Evolutionary conservation across 2,888 invertebrate species (phyloP), one percentile per base, ranked within the genome.

Genomic region (Harpagoxenus sublaevis): DNA sequence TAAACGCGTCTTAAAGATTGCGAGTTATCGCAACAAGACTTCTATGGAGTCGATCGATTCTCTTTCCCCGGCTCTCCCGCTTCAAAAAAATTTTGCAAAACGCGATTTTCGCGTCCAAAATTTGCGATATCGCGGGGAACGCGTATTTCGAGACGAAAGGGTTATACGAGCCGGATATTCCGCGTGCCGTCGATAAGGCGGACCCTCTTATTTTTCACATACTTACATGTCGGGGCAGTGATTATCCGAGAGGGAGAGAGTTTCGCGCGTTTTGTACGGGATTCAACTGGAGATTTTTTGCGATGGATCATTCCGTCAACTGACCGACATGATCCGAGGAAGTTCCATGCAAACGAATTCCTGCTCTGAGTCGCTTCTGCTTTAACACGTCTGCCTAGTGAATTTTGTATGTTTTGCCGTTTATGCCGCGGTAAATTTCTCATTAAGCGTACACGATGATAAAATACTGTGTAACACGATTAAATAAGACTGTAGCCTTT

Each of bases 281-380:
- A 23, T 23, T 23, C 23, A 23, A 23, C 23, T 23, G 23, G 23
- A 23, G 23, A 23, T 23, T 23, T 23, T 48, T 88, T 88, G 88
- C 88, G 86, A 86, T 55, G 70, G 84, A 87, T 85, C 77, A 87
- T 88, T 83, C 42, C 83, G 39, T 35, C 70, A 74, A 77, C 79
- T 84, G 60, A 77, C 70, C 75, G 8, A 73, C 18, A 6, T 6
- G 35, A 35, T 35, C 3, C 5, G 63, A 63, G 10, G 62, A 63
- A 31, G 8, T 18, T 60, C 31, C 18, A 18, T 60, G 31, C 28
- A 60, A 62, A 62, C 60, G 9, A 9, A 62, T 35, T 35, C 6
- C 35, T 35, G 0, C n/a, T 1, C 39, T 10, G 10, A 68, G 18
- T 48, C 15, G n/a, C 12, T n/a, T n/a, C 23, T 23, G 23, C 23